A percentile compares a stretch with the other conserved stretches of the same genome.
Conservation (phyloP, 53 echinoderm and acorn worm genomes). For the Temnopleurus reevesii region DNA sequence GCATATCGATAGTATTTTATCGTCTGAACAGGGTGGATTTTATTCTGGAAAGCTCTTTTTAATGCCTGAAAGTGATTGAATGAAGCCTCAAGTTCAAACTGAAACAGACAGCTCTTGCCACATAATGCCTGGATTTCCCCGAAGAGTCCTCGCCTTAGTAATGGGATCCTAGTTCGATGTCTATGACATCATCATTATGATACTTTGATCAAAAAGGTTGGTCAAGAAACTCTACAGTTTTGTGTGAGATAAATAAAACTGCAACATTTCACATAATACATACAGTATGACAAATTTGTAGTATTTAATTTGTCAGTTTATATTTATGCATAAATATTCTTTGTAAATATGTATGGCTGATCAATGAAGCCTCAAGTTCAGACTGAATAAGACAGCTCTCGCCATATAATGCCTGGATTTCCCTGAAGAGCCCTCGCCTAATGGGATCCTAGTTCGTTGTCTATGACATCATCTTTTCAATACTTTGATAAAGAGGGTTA, state of each 20-base stretch:
- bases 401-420: neutral
- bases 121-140: neutral
- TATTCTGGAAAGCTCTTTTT: neutral
- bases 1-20: no score
- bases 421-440: neutral
- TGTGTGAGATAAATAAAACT: no score
- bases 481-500: neutral
- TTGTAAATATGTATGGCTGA: neutral
- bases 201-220: neutral
- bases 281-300: no score
- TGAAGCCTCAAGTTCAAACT: neutral
- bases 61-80: neutral
- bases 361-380: neutral
- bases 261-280: no score
- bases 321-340: neutral
- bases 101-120: neutral
- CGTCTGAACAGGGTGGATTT: no score
- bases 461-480: neutral
- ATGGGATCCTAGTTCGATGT: neutral
- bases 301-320: no score
- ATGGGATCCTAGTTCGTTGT: neutral
- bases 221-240: no score
- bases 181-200: neutral
- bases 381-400: neutral
- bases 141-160: neutral